A percentile compares a stretch with the other conserved stretches of the same genome.
These are phyloP conservation scores for Euzetes globulus DNA, from an alignment of 2,888 invertebrate species.

Conservation along the genomic window DNA sequence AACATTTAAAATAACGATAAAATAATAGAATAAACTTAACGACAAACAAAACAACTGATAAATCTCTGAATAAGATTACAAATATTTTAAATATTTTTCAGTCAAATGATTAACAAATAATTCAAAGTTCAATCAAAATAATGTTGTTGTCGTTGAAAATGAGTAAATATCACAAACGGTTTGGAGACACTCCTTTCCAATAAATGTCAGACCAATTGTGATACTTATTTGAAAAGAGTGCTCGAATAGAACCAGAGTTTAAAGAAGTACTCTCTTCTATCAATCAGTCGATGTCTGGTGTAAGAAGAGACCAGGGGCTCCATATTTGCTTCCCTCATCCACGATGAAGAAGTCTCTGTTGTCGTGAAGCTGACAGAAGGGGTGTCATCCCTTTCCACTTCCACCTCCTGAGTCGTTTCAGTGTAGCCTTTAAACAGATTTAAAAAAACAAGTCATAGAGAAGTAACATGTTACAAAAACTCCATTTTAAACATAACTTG, in stretches of 20 bases:
- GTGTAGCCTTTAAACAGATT: slow-evolving; percentile 25
- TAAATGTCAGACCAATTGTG: background rate
- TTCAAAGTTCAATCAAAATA: too few relatives aligned
- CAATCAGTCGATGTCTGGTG: slow-evolving; percentile 71
- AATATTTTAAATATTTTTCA: too few relatives aligned
- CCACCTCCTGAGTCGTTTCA: slow-evolving; percentile 52
- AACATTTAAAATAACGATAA: too few relatives aligned
- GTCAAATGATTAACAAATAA: too few relatives aligned
- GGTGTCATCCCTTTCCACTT: slow-evolving; percentile 57
- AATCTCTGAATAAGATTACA: too few relatives aligned
- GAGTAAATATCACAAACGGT: background rate
- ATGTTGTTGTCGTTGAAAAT: too few relatives aligned
- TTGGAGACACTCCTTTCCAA: too few relatives aligned
- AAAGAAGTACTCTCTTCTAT: slow-evolving; percentile 92
- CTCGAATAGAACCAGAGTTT: slow-evolving; percentile 81
- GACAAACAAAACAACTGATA: too few relatives aligned
- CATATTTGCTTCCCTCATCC: slow-evolving; percentile 87
- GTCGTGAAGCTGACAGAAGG: slow-evolving; percentile 69
- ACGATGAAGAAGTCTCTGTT: slow-evolving; percentile 85
- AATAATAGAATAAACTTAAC: too few relatives aligned
- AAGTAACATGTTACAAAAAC: too few relatives aligned
- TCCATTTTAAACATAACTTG: background rate
- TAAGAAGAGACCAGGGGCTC: slow-evolving; percentile 86
- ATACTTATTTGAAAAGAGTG: slow-evolving; percentile 66
- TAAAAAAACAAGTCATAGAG: background rate